Evolutionary conservation across 2,113 vertebrate genomes (phyloP).

Genomic region (Excalfactoria chinensis): DNA sequence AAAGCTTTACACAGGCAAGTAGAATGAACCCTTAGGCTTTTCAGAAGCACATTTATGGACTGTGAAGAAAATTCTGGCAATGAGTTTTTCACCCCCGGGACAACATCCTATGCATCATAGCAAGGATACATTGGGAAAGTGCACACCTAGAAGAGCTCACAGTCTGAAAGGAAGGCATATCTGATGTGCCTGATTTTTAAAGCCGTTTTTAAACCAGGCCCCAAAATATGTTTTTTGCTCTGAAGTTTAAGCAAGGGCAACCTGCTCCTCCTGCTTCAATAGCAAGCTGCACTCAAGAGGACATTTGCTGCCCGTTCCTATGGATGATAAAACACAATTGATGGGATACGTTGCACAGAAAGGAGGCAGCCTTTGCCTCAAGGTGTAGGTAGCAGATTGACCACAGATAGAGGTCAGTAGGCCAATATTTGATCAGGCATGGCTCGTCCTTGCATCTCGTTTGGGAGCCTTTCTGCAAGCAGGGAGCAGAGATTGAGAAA

Average conservation of each 20-base stretch:
- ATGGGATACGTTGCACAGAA: neutral
- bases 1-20: neutral
- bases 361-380: neutral
- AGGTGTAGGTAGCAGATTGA: neutral
- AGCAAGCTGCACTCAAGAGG: neutral
- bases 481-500: neutral
- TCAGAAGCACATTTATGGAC: neutral
- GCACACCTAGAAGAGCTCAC: neutral
- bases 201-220: neutral
- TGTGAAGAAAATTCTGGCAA: neutral
- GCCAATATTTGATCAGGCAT: rapidly evolving
- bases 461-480: neutral
- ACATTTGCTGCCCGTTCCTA: neutral
- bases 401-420: neutral
- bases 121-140: neutral
- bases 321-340: neutral
- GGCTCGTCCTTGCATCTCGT: neutral
- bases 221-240: neutral
- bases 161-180: neutral
- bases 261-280: neutral
- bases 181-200: neutral
- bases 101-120: neutral
- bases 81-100: neutral
- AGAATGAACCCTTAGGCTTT: neutral
- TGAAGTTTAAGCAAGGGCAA: neutral